These are phyloP conservation scores for Aphelenchoides fujianensis DNA, from an alignment of 1,140 invertebrate genomes.

Conservation along the genomic window DNA sequence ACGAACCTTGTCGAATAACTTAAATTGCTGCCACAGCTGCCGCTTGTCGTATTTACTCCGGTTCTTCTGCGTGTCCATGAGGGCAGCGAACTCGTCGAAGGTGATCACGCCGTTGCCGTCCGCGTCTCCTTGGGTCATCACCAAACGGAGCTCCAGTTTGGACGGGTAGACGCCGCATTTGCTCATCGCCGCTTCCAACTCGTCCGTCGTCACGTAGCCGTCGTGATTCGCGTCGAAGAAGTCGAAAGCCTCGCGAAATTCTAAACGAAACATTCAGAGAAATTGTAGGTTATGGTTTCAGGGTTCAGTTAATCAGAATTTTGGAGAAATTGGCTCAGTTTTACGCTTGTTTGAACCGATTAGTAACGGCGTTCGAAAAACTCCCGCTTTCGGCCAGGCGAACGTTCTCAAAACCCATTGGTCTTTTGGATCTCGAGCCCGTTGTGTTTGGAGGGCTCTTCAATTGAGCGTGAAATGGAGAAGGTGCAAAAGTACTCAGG, in stretches of 20 bases:
- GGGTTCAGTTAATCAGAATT: too few species aligned
- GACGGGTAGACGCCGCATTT: constrained; percentile 59
- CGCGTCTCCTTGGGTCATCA: constrained; percentile 58
- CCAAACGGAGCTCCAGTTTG: constrained; percentile 54
- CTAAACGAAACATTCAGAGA: too few species aligned
- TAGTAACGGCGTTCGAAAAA: too few species aligned
- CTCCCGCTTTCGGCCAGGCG: too few species aligned
- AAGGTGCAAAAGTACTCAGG: too few species aligned
- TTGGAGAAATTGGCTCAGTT: too few species aligned
- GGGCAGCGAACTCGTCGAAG: constrained; percentile 56
- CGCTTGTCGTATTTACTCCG: constrained; percentile 40
- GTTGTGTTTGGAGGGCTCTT: too few species aligned
- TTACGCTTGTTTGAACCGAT: too few species aligned
- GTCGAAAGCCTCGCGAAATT: constrained; percentile 53
- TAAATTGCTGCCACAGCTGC: constrained; percentile 56
- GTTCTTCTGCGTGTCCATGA: constrained; percentile 51
- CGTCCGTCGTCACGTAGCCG: constrained; percentile 56
- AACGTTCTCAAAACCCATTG: too few species aligned
- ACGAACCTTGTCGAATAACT: constrained; percentile 57
- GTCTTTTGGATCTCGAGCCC: too few species aligned
- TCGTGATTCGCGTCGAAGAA: constrained; percentile 62
- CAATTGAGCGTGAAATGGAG: too few species aligned
- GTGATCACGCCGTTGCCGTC: constrained; percentile 62
- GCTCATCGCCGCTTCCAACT: constrained; percentile 58
- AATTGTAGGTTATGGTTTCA: too few species aligned